phyloP scores from a whole-genome alignment of 2,888 invertebrate genomes.

The Ceriagrion tenellum region DNA sequence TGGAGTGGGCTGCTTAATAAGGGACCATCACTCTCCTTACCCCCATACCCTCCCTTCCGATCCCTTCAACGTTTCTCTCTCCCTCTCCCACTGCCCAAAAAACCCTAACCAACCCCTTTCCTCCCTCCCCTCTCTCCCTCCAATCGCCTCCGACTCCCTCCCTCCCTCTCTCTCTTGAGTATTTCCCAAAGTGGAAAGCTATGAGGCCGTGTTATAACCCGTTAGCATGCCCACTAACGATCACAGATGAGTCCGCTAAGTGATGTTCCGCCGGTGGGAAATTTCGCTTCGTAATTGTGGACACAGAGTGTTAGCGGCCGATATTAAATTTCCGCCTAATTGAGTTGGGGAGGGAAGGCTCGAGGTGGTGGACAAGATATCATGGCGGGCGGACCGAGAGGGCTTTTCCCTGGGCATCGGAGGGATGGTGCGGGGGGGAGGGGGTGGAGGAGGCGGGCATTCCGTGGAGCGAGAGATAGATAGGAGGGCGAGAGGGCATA shows the following conservation, averaged over 20 bases:
- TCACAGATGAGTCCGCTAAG: neutral
- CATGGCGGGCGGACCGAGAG: neutral
- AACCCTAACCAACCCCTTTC: neutral
- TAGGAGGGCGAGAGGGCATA: too few species aligned
- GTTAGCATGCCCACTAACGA: constrained; percentile 58
- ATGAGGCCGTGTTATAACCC: constrained; percentile 26
- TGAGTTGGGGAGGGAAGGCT: constrained; percentile 35
- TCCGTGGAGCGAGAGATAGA: too few species aligned
- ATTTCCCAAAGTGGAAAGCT: constrained; percentile 28
- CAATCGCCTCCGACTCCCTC: neutral
- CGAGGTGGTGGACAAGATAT: constrained; percentile 53
- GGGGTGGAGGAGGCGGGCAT: too few species aligned
- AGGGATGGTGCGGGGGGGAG: neutral
- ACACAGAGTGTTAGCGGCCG: constrained; percentile 60
- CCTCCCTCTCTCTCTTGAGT: constrained; percentile 24
- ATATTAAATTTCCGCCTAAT: constrained; percentile 66
- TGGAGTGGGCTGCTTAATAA: neutral
- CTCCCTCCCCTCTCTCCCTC: neutral
- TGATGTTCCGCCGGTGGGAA: neutral
- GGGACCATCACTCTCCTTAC: neutral
- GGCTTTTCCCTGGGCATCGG: neutral
- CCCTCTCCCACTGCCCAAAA: too few species aligned
- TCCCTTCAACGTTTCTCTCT: too few species aligned
- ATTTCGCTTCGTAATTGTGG: constrained; percentile 60
- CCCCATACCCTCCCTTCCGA: too few species aligned